Base-by-base conservation (phyloP, 2,797 vertebrate genomes). In the Etheostoma perlongum region DNA sequence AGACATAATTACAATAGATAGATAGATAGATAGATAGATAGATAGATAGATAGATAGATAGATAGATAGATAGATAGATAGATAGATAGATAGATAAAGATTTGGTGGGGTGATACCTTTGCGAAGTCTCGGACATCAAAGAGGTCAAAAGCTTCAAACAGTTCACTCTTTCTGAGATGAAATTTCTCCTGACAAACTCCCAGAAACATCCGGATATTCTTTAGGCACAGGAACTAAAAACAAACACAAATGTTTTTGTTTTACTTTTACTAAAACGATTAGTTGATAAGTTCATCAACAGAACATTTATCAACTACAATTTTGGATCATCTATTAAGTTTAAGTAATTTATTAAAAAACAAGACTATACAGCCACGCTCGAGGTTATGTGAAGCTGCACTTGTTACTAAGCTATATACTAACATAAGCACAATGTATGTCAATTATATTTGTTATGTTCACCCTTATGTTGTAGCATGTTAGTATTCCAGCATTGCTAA, bases 71-170 rank as follows among this genome's bases (percentile, higher is more conserved):
- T 1, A 49, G 36, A 59, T 6, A 69, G 49, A 46, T 52, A 54
- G 21, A 62, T 1, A 49, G 42, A 60, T 0, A 51, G 23, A 60
- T 1, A 60, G 2, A 69, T 1, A 57, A 15, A 47, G 48, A 46
- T 47, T 33, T 21, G 6, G 21, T 2, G 21, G 25, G 25, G 5
- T 0, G 14, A 60, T 82, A 98, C 97, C 96, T 97, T 97, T 55
- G 88, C 97, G 25, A 98, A 98, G 87, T 98, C 96, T 70, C 96
- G 94, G 16, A 98, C 97, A 33, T 98, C 97, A 10, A 97, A 98
- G 44, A 98, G 95, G 84, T 98, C 97, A 1, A 98, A 98, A 75
- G 96, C 96, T 67, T 98, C 97, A 1, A 98, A 98, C 40, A 98
- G 94, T 9, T 98, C 96, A 0, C 81, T 97, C 91, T 96, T 95